phyloP scores from a whole-genome alignment of 2,113 vertebrate species.

The Vimba vimba region DNA sequence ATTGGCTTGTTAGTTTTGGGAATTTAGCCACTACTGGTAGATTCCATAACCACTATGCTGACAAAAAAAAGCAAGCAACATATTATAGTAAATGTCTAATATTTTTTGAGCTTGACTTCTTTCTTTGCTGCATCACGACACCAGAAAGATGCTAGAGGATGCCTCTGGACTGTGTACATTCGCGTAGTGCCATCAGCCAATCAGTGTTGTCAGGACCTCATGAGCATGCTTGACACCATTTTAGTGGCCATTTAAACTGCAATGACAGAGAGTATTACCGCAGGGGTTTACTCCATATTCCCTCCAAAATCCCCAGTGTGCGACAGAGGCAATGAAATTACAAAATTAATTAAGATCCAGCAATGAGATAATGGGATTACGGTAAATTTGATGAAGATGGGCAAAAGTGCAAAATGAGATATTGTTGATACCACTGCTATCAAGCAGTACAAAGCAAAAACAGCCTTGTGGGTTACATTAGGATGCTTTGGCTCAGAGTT shows the following conservation, averaged over 20 bases:
- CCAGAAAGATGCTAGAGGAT: neutral
- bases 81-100: no score
- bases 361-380: conserved; percentile 70
- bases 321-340: conserved; percentile 70
- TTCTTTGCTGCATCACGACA: neutral
- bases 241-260: conserved; percentile 24
- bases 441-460: conserved; percentile 1
- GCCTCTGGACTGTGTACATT: neutral
- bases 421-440: conserved; percentile 50
- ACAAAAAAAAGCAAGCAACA: neutral
- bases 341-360: conserved; percentile 75
- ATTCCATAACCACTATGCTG: neutral
- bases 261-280: neutral
- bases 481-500: conserved; percentile 12
- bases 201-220: neutral
- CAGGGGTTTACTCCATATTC: conserved; percentile 33
- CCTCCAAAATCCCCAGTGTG: conserved; percentile 12
- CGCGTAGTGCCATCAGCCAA: neutral
- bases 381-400: conserved; percentile 62
- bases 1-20: neutral
- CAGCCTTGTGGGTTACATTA: conserved; percentile 16
- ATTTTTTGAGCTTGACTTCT: neutral
- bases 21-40: neutral
- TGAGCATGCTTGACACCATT: neutral
- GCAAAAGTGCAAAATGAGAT: conserved; percentile 60